Percentiles rank a stretch among this genome's conserved stretches.
phyloP scores from a whole-genome alignment of 2,113 vertebrate species.

The Copsychus sechellarum region DNA sequence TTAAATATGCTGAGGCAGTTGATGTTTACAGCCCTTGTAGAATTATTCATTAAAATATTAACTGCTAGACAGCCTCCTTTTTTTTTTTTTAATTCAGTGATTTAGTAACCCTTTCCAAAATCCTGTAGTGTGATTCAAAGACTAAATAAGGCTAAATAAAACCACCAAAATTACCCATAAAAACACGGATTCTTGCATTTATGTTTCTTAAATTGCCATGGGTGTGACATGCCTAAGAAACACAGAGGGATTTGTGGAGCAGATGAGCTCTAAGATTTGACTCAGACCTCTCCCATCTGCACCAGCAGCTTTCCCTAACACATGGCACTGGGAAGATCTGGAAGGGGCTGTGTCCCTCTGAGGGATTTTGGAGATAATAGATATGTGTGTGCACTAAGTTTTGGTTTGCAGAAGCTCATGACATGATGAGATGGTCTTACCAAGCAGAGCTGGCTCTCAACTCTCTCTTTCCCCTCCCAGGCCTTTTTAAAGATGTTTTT shows the following conservation, averaged over 20 bases:
- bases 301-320: not conserved
- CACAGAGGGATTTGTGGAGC: not conserved
- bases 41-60: constrained; percentile 48
- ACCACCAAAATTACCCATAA: not conserved
- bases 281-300: not conserved
- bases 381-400: not conserved
- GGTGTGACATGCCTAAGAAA: not conserved
- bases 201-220: not conserved
- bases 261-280: not conserved
- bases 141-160: constrained; percentile 19
- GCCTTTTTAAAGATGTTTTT: not conserved
- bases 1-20: not conserved
- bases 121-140: not conserved
- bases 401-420: not conserved
- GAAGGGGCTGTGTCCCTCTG: not conserved
- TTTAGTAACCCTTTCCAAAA: not conserved
- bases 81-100: not conserved
- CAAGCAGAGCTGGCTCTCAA: not conserved
- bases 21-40: not conserved
- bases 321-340: not conserved
- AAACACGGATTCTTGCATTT: not conserved
- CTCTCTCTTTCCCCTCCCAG: not conserved
- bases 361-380: not conserved
- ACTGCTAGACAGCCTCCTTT: not conserved
- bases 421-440: not conserved